Base-by-base conservation (phyloP, 2,113 vertebrate genomes). In the Crocuta crocuta region DNA sequence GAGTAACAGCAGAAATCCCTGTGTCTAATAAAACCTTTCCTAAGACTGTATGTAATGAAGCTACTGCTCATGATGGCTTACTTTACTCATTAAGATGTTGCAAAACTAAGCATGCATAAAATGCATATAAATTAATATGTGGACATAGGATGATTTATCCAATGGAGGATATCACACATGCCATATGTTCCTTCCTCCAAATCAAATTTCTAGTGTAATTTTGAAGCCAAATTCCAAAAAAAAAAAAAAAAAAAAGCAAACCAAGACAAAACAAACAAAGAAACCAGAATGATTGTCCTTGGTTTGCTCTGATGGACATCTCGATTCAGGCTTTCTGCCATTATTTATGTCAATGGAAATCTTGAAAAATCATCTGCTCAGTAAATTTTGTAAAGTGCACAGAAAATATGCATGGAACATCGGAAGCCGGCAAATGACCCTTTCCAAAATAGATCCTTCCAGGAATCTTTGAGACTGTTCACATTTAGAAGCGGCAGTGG, bases 381-480 rank as follows among this genome's bases (percentile, higher is more conserved):
- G 92, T 92, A 91, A 55, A 95, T 83, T 96, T 83, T 92, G 15
- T 95, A 86, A 97, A 92, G 82, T 95, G n/a, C 58, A 90, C 39
- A 95, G 66, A 80, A 98, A 96, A 95, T 96, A 94, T 68, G 24
- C 53, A 83, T 13, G 35, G 83, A 83, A 63, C 88, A 82, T 95
- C 13, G 4, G 88, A 98, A 96, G 85, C 53, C 53, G 43, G 61
- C 55, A 97, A 97, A 92, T 93, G 50, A 96, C 85, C 84, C 65
- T 61, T 11, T 96, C 97, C 76, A 91, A 97, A 98, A 97, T 96
- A 98, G 94, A 94, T 91, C 92, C 87, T 98, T 98, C 96, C 97
- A 97, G 97, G 97, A 98, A 97, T 91, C 94, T 94, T 70, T 70
- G 92, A 97, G 96, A 68, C 66, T 28, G 87, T 48, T 95, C 81